Evolutionary conservation across 2,888 invertebrate genomes (phyloP).

Genomic region (Drosophila mettleri): DNA sequence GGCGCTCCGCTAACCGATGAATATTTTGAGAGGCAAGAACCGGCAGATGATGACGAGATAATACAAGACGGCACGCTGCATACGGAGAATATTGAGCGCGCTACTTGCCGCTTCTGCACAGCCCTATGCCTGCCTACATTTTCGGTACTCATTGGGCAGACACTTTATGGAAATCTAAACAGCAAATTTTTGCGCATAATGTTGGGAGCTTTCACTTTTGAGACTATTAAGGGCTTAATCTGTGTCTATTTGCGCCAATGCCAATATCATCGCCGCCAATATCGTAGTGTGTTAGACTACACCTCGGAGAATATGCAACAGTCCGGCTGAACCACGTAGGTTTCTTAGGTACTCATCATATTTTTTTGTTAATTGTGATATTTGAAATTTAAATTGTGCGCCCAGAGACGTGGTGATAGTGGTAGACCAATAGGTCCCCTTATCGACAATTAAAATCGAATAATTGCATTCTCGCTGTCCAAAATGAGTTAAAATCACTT

Average conservation of each 20-base stretch:
- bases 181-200: slow-evolving; percentile 34
- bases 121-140: slow-evolving; percentile 63
- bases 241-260: slow-evolving; percentile 53
- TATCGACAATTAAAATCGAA: background rate
- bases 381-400: slow-evolving; percentile 18
- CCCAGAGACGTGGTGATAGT: no score
- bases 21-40: slow-evolving; percentile 55
- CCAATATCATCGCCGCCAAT: slow-evolving; percentile 35
- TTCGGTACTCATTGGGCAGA: slow-evolving; percentile 44
- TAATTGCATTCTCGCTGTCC: no score
- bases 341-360: background rate
- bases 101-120: slow-evolving; percentile 43
- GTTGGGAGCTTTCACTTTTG: slow-evolving; percentile 63
- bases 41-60: slow-evolving; percentile 15
- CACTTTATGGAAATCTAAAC: slow-evolving; percentile 32
- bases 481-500: background rate
- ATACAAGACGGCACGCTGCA: slow-evolving; percentile 22
- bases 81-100: slow-evolving; percentile 33
- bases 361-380: background rate
- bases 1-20: slow-evolving; percentile 61
- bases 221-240: slow-evolving; percentile 53
- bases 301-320: slow-evolving; percentile 18
- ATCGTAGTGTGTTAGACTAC: slow-evolving; percentile 46
- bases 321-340: slow-evolving; percentile 4
- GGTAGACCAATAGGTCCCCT: background rate